A percentile compares a stretch with the other conserved stretches of the same genome.
These are phyloP conservation scores for Cydia fagiglandana DNA, from an alignment of 1,140 invertebrate genomes.

Conservation along the genomic window DNA sequence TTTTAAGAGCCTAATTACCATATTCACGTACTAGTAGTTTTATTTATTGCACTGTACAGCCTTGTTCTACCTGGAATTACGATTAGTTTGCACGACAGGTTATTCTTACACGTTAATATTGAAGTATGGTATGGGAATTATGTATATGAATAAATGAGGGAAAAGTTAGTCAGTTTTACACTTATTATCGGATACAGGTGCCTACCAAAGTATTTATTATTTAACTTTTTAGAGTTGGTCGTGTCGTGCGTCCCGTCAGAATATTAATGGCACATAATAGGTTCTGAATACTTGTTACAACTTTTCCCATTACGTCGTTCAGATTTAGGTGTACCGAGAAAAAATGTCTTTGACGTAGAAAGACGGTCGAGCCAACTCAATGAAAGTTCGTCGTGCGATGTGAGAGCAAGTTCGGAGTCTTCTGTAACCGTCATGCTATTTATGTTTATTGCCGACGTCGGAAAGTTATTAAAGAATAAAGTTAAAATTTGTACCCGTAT, in stretches of 20 bases:
- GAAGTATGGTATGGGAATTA: no score
- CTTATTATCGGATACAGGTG: slow-evolving; percentile 9
- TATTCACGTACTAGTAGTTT: background rate
- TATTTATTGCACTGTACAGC: background rate
- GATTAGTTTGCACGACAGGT: background rate
- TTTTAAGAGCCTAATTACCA: slow-evolving; percentile 8
- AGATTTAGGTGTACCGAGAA: slow-evolving; percentile 62
- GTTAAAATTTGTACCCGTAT: background rate
- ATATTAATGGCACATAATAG: slow-evolving; percentile 74
- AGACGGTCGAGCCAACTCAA: slow-evolving; percentile 38
- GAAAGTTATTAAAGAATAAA: slow-evolving; percentile 12
- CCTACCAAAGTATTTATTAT: slow-evolving; percentile 39
- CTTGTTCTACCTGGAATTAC: slow-evolving; percentile 1
- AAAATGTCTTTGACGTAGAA: slow-evolving; percentile 57
- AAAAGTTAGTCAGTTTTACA: no score
- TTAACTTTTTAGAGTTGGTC: slow-evolving; percentile 62
- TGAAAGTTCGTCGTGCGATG: slow-evolving; percentile 26
- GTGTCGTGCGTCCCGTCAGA: slow-evolving; percentile 60
- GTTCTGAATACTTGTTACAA: slow-evolving; percentile 75
- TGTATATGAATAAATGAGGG: no score
- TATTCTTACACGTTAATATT: no score
- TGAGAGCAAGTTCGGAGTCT: slow-evolving; percentile 7
- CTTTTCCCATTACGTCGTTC: slow-evolving; percentile 74
- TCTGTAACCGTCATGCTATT: background rate
- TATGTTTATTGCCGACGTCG: slow-evolving; percentile 10